Evolutionary conservation across 2,113 vertebrate genomes (phyloP), one percentile per base, ranked within the genome.

Genomic region (Anser brachyrhynchus): DNA sequence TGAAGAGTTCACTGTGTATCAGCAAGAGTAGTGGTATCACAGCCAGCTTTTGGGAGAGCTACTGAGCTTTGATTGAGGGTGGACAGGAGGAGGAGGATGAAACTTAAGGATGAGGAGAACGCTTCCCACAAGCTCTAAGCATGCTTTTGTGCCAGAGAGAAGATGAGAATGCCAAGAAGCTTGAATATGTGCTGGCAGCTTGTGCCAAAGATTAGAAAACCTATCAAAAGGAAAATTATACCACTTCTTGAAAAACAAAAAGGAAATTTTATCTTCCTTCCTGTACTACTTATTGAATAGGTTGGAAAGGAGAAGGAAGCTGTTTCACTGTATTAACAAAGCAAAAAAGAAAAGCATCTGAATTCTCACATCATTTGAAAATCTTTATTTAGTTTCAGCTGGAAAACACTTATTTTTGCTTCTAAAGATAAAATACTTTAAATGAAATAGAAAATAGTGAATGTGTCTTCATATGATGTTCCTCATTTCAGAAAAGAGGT

Each of bases 71-170:
- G 83, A 94, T 73, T 52, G 83, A 93, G 84, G 67, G 46, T 90
- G 91, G 82, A 91, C 92, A 91, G 66, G 57, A 93, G 61, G 79
- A 96, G 83, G 43, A 97, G 58, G 66, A 74, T 92, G 94, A 93
- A 75, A 79, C 87, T 85, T 91, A 76, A 74, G 75, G 55, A 89
- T 31, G 1, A 72, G 31, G 19, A 84, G 59, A 86, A 71, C 26
- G 55, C 10, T 88, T 84, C 79, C 59, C n/a, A 69, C 31, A 81
- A 86, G 26, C 25, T 94, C 20, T 82, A 72, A 85, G 61, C 37
- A 74, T 59, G 29, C 8, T 4, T 77, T 90, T 67, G 35, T 94
- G 72, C 52, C 44, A 93, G 64, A 77, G 44, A 92, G 28, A 81
- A 67, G 76, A 81, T 37, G 20, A 87, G 61, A 92, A 81, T 71